Evolutionary conservation across 2,888 invertebrate genomes (phyloP), one percentile per base, ranked within the genome.

Genomic region (Aphelenchoides bicaudatus): DNA sequence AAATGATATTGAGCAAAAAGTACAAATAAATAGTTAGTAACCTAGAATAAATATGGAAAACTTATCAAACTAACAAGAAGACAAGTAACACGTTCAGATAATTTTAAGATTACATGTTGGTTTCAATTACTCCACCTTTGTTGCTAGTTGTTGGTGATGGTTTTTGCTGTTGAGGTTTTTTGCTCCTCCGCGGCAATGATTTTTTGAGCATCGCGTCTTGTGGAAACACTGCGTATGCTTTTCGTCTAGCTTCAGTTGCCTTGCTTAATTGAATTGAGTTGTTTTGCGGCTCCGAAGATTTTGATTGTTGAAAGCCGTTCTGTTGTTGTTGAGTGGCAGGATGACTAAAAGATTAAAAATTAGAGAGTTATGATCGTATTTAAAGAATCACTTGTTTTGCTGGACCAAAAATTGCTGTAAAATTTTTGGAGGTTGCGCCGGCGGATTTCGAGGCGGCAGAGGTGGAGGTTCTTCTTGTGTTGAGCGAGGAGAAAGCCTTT

Each of bases 211-310:
- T 69, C 3, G 68, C 62, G 51, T 73, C 71, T 1, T 64, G 64
- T 0, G 73, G 73, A 47, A 72, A 73, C 5, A 74, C 73, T 0
- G 70, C 68, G 49, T 72, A 72, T 2, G 66, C 71, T 54, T 68
- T 68, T 27, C 71, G 59, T n/a, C 65, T 58, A 3, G 60, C 52
- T 55, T 27, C 47, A 25, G 47, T n/a, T n/a, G n/a, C 10, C 31
- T 29, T 16, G 13, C 49, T 8, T 16, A 37, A 48, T 5, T 37
- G 49, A 6, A 27, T n/a, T 27, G 49, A 37, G 25, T n/a, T 48
- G 6, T 27, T 37, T 30, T 27, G 13, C 21, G 30, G 49, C 16
- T 25, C 21, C n/a, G 49, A 48, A 37, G 49, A n/a, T n/a, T 27
- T 6, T 16, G 49, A n/a, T 19, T 48, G 49, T 23, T 51, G 52